phyloP scores from a whole-genome alignment of 2,113 vertebrate species.

The Gorsachius goisagi region DNA sequence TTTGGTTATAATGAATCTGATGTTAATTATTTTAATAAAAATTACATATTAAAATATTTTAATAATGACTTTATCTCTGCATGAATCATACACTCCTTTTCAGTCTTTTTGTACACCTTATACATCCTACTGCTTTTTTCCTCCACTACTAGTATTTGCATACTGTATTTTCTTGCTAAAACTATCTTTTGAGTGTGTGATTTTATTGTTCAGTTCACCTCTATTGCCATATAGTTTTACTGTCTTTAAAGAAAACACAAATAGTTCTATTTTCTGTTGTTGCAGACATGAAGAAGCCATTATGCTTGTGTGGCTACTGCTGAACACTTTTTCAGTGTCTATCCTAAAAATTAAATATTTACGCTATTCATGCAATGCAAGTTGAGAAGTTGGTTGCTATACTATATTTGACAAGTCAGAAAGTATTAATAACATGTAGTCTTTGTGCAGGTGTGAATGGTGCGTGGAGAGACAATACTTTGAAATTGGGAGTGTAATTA shows the following conservation, averaged over 20 bases:
- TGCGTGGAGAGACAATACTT: neutral
- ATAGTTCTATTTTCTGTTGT: neutral
- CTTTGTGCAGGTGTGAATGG: neutral
- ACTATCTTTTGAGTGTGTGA: neutral
- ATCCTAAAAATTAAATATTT: neutral
- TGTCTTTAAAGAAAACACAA: neutral
- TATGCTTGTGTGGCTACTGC: neutral
- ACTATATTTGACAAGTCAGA: neutral
- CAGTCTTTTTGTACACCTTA: neutral
- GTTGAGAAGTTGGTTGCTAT: neutral
- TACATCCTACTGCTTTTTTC: neutral
- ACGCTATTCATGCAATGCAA: neutral
- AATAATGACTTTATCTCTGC: neutral
- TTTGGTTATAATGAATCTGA: neutral
- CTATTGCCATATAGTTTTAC: neutral
- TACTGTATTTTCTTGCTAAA: neutral
- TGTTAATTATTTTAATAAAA: slow-evolving; percentile 11
- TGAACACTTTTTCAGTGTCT: neutral
- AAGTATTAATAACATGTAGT: neutral
- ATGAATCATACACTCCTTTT: neutral
- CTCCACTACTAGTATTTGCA: neutral
- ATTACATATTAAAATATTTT: neutral
- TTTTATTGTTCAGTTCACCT: neutral
- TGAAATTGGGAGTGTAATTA: neutral
- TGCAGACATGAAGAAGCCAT: neutral